These are phyloP conservation scores for Limulus polyphemus DNA, from an alignment of 2,888 invertebrate genomes.

Conservation along the genomic window DNA sequence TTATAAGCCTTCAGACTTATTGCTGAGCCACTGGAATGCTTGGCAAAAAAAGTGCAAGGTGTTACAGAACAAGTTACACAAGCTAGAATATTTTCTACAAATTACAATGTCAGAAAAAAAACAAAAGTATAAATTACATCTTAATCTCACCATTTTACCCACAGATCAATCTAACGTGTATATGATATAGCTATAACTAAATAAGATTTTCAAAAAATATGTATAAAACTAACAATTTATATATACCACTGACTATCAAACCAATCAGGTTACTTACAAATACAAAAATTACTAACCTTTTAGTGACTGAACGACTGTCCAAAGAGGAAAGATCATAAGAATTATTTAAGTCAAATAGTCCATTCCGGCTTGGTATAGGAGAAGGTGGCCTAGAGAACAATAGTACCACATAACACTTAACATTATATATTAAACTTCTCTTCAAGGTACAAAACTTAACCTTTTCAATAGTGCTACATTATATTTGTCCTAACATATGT, in stretches of 20 bases:
- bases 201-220: too few species aligned
- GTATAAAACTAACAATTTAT: too few species aligned
- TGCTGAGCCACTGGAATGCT: too few species aligned
- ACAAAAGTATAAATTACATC: background rate
- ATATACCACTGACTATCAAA: too few species aligned
- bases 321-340: slow-evolving; percentile 57
- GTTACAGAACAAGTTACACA: too few species aligned
- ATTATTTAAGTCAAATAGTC: slow-evolving; percentile 55
- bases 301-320: slow-evolving; percentile 33
- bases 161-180: background rate
- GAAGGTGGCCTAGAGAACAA: slow-evolving; percentile 57
- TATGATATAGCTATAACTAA: background rate
- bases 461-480: too few species aligned
- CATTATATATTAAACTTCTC: background rate
- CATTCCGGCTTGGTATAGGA: slow-evolving; percentile 84
- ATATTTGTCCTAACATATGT: too few species aligned
- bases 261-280: background rate
- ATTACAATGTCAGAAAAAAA: background rate
- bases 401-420: background rate
- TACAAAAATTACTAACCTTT: slow-evolving; percentile 25
- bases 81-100: background rate
- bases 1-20: too few species aligned
- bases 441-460: too few species aligned
- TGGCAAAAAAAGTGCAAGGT: too few species aligned
- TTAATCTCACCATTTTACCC: background rate